Conservation (phyloP, 1,140 invertebrate genomes). For the Thaumetopoea pityocampa region DNA sequence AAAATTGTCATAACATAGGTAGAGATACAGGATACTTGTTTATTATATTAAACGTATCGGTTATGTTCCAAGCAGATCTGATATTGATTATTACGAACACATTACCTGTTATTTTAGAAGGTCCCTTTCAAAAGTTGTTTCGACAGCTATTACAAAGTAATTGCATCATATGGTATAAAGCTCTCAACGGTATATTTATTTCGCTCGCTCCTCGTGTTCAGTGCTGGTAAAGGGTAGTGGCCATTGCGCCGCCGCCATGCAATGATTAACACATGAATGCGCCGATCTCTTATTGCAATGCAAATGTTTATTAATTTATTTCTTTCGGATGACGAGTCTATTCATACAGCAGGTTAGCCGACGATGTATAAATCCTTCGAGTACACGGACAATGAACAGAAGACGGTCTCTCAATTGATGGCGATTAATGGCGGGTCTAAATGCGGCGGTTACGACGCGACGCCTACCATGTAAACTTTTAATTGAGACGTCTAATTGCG, state of each 20-base stretch:
- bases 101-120: slow-evolving; percentile 24
- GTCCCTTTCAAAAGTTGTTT: slow-evolving; percentile 15
- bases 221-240: too few relatives aligned
- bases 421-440: slow-evolving; percentile 31
- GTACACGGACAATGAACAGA: slow-evolving; percentile 16
- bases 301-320: too few relatives aligned
- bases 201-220: too few relatives aligned
- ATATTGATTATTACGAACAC: slow-evolving; percentile 3
- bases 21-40: too few relatives aligned
- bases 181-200: too few relatives aligned
- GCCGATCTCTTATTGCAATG: too few relatives aligned
- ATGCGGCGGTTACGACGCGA: slow-evolving; percentile 30
- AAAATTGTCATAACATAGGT: too few relatives aligned
- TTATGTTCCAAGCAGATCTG: too few relatives aligned
- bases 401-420: slow-evolving; percentile 24
- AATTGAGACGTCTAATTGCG: slow-evolving; percentile 34
- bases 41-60: too few relatives aligned
- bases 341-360: background rate
- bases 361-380: slow-evolving; percentile 12
- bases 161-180: slow-evolving; percentile 1
- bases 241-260: too few relatives aligned
- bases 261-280: too few relatives aligned
- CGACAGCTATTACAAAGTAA: slow-evolving; percentile 1
- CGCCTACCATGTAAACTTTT: slow-evolving; percentile 19
- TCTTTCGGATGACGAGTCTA: too few relatives aligned